Evolutionary conservation across 2,888 invertebrate species (phyloP).

Genomic region (Automeris io): DNA sequence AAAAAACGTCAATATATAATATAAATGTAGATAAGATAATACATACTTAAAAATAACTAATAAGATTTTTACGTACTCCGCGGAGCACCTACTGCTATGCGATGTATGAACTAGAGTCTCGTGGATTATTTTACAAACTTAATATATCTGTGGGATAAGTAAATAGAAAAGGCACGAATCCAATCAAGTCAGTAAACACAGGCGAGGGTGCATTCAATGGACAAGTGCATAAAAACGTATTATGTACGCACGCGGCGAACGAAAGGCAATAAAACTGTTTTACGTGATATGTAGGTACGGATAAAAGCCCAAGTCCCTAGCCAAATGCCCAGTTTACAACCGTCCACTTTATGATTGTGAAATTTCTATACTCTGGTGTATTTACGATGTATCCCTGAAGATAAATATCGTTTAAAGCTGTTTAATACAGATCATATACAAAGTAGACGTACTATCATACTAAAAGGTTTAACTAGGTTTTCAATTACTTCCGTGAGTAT

Average conservation of each 20-base stretch:
- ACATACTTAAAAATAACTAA: no score
- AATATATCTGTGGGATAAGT: slow-evolving; percentile 49
- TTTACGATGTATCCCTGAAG: slow-evolving; percentile 1
- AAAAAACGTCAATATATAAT: no score
- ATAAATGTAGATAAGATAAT: no score
- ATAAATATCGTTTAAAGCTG: not conserved
- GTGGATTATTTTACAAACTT: slow-evolving; percentile 20
- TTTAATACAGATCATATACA: no score
- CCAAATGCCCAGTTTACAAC: slow-evolving; percentile 48
- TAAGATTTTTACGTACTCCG: slow-evolving; percentile 19
- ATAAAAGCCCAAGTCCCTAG: slow-evolving; percentile 47
- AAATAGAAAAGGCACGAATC: slow-evolving; percentile 71
- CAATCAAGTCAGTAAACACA: slow-evolving; percentile 69
- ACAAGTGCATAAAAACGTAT: slow-evolving; percentile 22
- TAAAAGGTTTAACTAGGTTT: no score
- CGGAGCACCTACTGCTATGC: no score
- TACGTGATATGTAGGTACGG: slow-evolving; percentile 51
- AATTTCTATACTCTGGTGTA: slow-evolving; percentile 62
- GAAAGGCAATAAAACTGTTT: slow-evolving; percentile 64
- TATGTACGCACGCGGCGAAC: slow-evolving; percentile 32
- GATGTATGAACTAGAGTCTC: slow-evolving; percentile 21
- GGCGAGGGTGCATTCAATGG: slow-evolving; percentile 17
- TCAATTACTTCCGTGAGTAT: no score
- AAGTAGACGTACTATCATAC: no score
- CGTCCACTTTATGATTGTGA: slow-evolving; percentile 65